Base-by-base conservation (phyloP, 2,888 invertebrate genomes). In the Calliphora vomitoria region DNA sequence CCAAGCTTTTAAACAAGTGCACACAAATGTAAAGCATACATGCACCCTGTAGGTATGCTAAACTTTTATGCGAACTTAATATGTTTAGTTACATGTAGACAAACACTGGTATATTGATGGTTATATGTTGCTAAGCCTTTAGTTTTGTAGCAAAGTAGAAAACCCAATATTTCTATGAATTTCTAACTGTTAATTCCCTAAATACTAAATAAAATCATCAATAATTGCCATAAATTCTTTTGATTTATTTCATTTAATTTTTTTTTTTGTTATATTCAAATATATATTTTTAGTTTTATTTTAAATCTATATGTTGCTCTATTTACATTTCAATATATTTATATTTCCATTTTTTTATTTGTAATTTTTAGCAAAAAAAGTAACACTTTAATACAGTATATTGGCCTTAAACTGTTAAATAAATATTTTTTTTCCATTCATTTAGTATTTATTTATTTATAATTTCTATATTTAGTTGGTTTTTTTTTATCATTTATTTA, bases 311-410 rank as follows among this genome's bases (percentile, higher is more conserved):
- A 38, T 55, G 64, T 53, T 60, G 4, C 41, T 60, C 25, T 84
- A 82, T 84, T 72, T 85, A 68, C 78, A 79, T n/a, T 79, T 66
- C 10, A 38, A 69, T 82, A 62, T 68, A 74, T 60, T 64, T 44
- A 8, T 35, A 31, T 44, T 64, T 41, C 74, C 31, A 2, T 71
- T 58, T 55, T 41, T 0, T 53, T 62, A 2, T 25, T 25, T 25
- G 25, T 66, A 47, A 15, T 82, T 58, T 62, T 62, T 74, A 80
- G 64, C 75, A 82, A 88, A 79, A 76, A 80, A 68, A 79, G 20
- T 88, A 83, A 86, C 85, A 83, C 35, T 88, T 88, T 81, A 69
- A 74, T 86, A 87, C 81, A 83, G 79, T 62, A 75, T 78, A 75
- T 82, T 78, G 71, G 81, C 81, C 85, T 81, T 83, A 81, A 75